Percentiles rank a stretch among this genome's conserved stretches.
Conservation (phyloP, 2,888 invertebrate genomes). For the Crepidodera aurea region DNA sequence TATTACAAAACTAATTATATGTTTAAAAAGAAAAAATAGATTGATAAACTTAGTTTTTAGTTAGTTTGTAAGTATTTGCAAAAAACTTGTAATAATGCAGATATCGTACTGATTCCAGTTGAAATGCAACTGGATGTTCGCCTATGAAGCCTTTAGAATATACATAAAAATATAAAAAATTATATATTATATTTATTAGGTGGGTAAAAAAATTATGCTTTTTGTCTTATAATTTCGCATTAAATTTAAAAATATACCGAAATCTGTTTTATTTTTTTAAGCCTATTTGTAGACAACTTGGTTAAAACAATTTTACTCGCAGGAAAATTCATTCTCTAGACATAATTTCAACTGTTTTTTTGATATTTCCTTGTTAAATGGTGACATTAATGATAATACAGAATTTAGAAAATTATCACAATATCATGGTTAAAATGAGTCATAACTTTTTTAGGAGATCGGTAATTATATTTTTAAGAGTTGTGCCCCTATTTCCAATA, state of each 20-base stretch:
- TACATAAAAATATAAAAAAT: constrained; percentile 40
- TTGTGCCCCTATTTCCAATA: too few species aligned
- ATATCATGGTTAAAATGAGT: too few species aligned
- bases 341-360: too few species aligned
- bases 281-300: too few species aligned
- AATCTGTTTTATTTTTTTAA: not conserved
- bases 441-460: too few species aligned
- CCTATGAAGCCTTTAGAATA: constrained; percentile 61
- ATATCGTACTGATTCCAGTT: constrained; percentile 58
- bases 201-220: constrained; percentile 20
- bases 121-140: constrained; percentile 57
- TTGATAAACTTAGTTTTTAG: constrained; percentile 52
- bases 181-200: constrained; percentile 34
- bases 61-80: constrained; percentile 57
- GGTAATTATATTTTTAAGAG: too few species aligned
- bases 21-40: constrained; percentile 44
- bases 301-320: too few species aligned
- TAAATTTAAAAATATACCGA: not conserved
- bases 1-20: constrained; percentile 49
- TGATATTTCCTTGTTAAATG: too few species aligned
- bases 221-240: not conserved
- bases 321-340: too few species aligned
- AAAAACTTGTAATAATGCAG: constrained; percentile 52
- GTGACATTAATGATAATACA: too few species aligned
- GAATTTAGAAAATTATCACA: too few species aligned